A percentile compares a stretch with the other conserved stretches of the same genome.
These are phyloP conservation scores for Pangasius krempfi DNA, from an alignment of 2,797 vertebrate genomes.

Conservation along the genomic window DNA sequence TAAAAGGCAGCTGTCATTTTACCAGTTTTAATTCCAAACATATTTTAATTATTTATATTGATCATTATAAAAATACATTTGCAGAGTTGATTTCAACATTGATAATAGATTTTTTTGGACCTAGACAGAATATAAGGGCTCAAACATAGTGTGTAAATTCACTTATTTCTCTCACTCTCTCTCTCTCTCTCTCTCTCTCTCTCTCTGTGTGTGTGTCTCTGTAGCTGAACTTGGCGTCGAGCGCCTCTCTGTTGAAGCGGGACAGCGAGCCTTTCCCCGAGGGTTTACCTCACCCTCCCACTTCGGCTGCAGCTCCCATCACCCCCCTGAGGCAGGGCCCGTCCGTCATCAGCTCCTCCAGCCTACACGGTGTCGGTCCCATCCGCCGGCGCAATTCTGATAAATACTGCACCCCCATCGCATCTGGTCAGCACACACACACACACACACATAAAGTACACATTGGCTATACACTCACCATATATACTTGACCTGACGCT, in stretches of 20 bases:
- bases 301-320: slow-evolving; percentile 92
- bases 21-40: background rate
- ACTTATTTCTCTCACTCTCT: background rate
- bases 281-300: slow-evolving; percentile 93
- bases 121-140: background rate
- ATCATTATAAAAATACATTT: background rate
- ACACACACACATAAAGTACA: background rate
- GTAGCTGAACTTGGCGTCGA: slow-evolving; percentile 90
- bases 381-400: slow-evolving; percentile 94
- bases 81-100: background rate
- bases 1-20: background rate
- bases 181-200: background rate
- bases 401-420: slow-evolving; percentile 98
- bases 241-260: slow-evolving; percentile 89
- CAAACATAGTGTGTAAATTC: background rate
- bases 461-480: background rate
- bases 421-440: slow-evolving; percentile 83
- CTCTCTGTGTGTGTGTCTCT: background rate
- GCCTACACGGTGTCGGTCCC: slow-evolving; percentile 87
- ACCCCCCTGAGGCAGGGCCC: slow-evolving; percentile 93
- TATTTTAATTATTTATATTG: background rate
- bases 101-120: background rate
- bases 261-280: slow-evolving; percentile 91
- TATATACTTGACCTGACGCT: background rate
- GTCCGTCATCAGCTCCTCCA: slow-evolving; percentile 95